Evolutionary conservation across 2,113 vertebrate genomes (phyloP).

Genomic region (Panthera tigris): DNA sequence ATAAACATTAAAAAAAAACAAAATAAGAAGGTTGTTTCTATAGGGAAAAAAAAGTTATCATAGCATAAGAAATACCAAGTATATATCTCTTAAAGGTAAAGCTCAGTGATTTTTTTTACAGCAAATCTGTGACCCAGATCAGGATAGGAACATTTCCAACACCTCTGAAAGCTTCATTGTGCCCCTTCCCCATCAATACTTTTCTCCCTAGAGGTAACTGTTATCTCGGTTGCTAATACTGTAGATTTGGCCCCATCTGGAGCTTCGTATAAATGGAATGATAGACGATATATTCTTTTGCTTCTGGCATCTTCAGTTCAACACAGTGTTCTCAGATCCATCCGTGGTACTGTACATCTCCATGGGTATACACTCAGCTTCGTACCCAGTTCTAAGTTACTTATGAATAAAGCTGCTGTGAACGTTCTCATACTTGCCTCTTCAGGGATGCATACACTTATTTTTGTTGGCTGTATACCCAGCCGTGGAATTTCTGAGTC

Average conservation of each 20-base stretch:
- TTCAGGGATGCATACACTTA: neutral
- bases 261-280: neutral
- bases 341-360: rapidly evolving
- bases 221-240: neutral
- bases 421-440: neutral
- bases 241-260: neutral
- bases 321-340: neutral
- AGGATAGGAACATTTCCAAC: neutral
- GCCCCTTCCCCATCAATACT: rapidly evolving
- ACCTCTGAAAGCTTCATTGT: neutral
- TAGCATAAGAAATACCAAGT: neutral
- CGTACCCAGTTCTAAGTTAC: neutral
- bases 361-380: neutral
- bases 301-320: neutral
- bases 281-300: neutral
- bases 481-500: neutral
- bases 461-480: neutral
- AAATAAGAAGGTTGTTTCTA: neutral
- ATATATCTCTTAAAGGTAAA: neutral
- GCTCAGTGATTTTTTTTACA: neutral
- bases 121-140: neutral
- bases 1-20: no score
- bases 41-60: neutral
- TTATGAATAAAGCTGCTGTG: neutral
- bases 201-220: no score